These are phyloP conservation scores for Ceramica pisi DNA, from an alignment of 2,888 invertebrate species.

Conservation along the genomic window DNA sequence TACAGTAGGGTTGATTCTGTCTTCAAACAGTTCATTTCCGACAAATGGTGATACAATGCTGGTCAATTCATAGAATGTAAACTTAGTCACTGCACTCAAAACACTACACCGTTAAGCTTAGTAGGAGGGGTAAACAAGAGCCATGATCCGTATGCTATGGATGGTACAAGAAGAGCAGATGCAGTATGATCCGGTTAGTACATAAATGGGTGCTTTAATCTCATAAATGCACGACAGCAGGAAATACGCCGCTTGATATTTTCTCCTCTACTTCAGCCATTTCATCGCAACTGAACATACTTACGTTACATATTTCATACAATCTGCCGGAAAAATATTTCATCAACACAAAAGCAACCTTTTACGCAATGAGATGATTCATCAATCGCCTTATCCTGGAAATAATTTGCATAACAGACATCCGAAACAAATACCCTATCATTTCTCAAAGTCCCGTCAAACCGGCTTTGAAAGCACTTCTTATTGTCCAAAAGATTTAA, in stretches of 20 bases:
- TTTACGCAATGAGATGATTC: constrained; percentile 17
- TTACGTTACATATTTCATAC: background rate
- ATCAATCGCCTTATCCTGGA: constrained; percentile 21
- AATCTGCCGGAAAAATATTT: background rate
- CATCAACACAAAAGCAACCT: constrained; percentile 13
- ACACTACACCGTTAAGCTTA: background rate
- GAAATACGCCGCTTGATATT: constrained; percentile 7
- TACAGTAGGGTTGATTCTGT: no score
- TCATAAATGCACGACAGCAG: constrained; percentile 18
- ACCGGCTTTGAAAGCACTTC: constrained; percentile 51
- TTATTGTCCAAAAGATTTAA: constrained; percentile 54
- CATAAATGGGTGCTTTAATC: constrained; percentile 32
- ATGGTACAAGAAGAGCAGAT: constrained; percentile 4
- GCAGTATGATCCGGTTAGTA: constrained; percentile 14
- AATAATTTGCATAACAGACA: constrained; percentile 51
- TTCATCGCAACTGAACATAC: constrained; percentile 5
- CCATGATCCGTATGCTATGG: background rate
- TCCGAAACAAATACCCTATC: constrained; percentile 52
- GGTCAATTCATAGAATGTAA: background rate
- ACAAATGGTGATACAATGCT: background rate
- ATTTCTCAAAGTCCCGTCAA: constrained; percentile 36
- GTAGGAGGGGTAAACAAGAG: background rate
- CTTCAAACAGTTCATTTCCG: no score
- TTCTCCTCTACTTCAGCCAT: background rate
- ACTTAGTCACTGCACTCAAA: background rate